Conservation (phyloP, 2,888 invertebrate genomes). For the Clusia tigrina region DNA sequence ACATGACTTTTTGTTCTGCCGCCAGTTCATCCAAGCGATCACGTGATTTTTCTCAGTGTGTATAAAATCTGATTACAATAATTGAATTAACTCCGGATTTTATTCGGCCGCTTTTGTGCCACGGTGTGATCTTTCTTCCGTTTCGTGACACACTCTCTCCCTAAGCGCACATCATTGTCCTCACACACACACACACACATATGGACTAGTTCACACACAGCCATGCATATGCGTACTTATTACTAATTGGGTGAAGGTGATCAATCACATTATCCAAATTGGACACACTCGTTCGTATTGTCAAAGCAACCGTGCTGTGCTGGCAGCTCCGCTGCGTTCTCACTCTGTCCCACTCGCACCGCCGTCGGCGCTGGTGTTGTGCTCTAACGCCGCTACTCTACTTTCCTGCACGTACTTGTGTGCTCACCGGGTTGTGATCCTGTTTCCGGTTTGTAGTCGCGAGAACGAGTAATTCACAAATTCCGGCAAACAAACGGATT, state of each 20-base stretch:
- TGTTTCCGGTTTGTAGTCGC: constrained; percentile 53
- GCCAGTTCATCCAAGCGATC: too few relatives aligned
- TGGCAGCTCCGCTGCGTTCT: neutral
- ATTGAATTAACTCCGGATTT: too few relatives aligned
- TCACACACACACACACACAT: too few relatives aligned
- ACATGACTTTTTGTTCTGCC: too few relatives aligned
- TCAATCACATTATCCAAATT: constrained; percentile 47
- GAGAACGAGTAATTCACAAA: constrained; percentile 44
- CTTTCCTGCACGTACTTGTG: neutral
- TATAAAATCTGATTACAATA: too few relatives aligned
- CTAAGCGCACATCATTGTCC: too few relatives aligned
- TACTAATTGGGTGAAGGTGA: constrained; percentile 56
- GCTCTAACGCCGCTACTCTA: neutral
- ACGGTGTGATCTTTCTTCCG: too few relatives aligned
- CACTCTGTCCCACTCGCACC: constrained; percentile 8
- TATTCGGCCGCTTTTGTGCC: too few relatives aligned
- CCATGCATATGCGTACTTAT: constrained; percentile 21
- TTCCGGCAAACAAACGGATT: constrained; percentile 26
- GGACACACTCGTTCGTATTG: constrained; percentile 32
- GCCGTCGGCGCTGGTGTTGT: neutral
- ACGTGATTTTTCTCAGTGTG: too few relatives aligned
- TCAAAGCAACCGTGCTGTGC: constrained; percentile 37
- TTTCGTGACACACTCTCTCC: too few relatives aligned
- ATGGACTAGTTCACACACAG: too few relatives aligned
- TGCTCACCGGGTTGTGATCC: constrained; percentile 37